Conservation (phyloP, 2,113 vertebrate genomes). For the Climacteris rufus region DNA sequence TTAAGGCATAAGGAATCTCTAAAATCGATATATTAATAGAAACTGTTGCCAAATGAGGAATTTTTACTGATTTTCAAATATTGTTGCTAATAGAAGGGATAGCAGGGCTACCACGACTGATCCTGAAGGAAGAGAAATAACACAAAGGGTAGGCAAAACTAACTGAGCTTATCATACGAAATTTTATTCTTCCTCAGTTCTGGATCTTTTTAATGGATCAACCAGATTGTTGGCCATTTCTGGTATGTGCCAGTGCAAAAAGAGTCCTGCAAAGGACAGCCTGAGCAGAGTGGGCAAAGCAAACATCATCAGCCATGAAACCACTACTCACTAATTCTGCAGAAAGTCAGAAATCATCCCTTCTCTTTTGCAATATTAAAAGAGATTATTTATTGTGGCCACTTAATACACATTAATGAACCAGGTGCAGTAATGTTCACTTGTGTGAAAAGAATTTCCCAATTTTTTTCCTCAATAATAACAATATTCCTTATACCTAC, state of each 20-base stretch:
- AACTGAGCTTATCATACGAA: not conserved
- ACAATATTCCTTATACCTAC: not conserved
- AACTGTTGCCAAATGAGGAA: not conserved
- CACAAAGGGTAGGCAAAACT: not conserved
- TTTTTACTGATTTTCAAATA: not conserved
- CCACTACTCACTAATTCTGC: not conserved
- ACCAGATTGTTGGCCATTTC: not conserved
- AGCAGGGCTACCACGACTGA: not conserved
- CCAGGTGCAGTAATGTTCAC: not conserved
- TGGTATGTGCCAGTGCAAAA: not conserved
- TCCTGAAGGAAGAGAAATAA: not conserved
- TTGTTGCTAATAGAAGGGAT: not conserved
- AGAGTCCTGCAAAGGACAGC: not conserved
- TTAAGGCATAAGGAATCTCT: not conserved
- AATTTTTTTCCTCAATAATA: not conserved
- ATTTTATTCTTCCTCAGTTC: not conserved
- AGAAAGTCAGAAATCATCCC: not conserved
- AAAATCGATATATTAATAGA: not conserved
- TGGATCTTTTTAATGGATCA: not conserved
- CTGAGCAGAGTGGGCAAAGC: not conserved
- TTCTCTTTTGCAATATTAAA: not conserved
- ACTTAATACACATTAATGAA: not conserved
- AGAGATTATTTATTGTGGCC: not conserved
- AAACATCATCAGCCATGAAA: not conserved
- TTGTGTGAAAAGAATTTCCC: not conserved